Base-by-base conservation (phyloP, 2,888 invertebrate species). In the Siphonodentalium dalli region DNA sequence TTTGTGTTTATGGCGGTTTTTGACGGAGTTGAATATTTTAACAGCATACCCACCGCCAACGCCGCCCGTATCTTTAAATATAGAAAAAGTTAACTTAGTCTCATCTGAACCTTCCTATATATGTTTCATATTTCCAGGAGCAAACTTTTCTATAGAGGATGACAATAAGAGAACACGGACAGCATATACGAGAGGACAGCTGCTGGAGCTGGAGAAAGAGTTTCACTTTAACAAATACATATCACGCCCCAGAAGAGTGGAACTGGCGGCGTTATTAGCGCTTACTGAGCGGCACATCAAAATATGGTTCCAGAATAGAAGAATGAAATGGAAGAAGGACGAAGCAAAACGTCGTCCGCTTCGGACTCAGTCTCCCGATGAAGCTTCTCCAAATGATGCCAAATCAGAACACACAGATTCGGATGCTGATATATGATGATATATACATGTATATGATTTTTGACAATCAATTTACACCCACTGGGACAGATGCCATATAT, bases 191-290 rank as follows among this genome's bases (percentile, higher is more conserved):
- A 88, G 96, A 83, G 95, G 93, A 86, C 96, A 97, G 87, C 93
- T 96, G 58, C 87, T 96, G 82, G 96, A 96, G 86, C 86, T 96
- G 84, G 96, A 96, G 85, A 96, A 96, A 84, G 96, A 96, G 86
- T 96, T 96, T 87, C 96, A 96, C 86, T 96, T 94, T 87, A 96
- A 96, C 86, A 90, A 95, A 83, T 97, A 97, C 87, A 89, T 97
- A 86, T 95, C 95, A 82, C 88, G 96, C 84, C 89, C 96, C 85
- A 88, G 96, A 85, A 88, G 96, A 82, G 95, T 96, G 85, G 96
- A 97, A 86, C 94, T 97, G 78, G 95, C 96, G 71, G 94, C 95
- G 84, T 92, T 94, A 79, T 88, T 96, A 72, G 93, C 93, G 83
- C 88, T 96, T 79, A 95, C 96, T 69, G 96, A 96, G 85, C 87